phyloP scores from a whole-genome alignment of 2,113 vertebrate genomes.

The Colinus virginianus region DNA sequence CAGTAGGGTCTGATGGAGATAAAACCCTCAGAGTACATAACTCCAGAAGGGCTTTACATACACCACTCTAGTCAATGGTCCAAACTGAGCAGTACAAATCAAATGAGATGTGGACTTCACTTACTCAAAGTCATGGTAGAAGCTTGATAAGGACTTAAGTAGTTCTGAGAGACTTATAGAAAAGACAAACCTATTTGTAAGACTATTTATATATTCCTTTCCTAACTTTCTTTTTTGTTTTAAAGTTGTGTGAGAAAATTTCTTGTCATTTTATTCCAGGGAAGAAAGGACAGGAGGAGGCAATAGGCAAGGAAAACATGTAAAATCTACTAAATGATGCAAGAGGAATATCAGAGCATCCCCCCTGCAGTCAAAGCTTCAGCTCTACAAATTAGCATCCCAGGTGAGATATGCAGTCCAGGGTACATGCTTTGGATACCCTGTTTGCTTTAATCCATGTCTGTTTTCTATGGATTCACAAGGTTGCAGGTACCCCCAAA shows the following conservation, averaged over 20 bases:
- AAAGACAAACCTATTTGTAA: not conserved
- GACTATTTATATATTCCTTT: not conserved
- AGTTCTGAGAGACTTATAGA: not conserved
- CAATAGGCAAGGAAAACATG: not conserved
- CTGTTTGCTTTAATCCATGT: not conserved
- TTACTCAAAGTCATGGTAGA: not conserved
- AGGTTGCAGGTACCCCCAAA: not conserved
- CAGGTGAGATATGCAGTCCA: not conserved
- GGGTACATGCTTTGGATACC: not conserved
- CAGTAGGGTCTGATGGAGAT: not conserved
- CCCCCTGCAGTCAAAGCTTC: not conserved
- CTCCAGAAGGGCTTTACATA: not conserved
- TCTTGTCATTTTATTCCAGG: not conserved
- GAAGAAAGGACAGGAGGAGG: not conserved
- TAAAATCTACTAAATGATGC: not conserved
- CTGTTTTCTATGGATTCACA: not conserved
- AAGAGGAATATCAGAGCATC: not conserved
- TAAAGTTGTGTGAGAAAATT: not conserved
- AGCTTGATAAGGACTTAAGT: not conserved
- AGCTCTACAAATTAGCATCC: not conserved
- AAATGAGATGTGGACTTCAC: not conserved
- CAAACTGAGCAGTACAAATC: not conserved
- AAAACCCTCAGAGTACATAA: not conserved
- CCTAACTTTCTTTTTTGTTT: not conserved
- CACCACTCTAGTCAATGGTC: not conserved